Base-by-base conservation (phyloP, 2,113 vertebrate species). In the Galemys pyrenaicus region DNA sequence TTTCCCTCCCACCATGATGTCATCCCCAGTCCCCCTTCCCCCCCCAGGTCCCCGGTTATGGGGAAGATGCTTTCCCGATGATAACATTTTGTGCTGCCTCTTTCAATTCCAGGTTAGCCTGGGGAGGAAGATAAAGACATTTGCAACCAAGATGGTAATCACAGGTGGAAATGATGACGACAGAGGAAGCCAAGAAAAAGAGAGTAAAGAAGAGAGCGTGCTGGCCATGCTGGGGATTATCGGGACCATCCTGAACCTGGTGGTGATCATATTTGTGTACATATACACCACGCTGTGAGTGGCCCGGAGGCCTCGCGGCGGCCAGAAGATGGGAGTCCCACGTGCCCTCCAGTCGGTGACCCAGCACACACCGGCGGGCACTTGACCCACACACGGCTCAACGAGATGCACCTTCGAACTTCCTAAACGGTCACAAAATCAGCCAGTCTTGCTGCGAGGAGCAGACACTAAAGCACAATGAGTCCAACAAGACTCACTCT, bases 251-350 rank as follows among this genome's bases (percentile, higher is more conserved):
- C 98, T 99, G 89, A 99, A 99, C 97, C 98, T 99, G 58, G 98
- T 99, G 5, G 99, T 99, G 91, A 99, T 99, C 93, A 99, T 99
- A 96, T 99, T 99, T 94, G 99, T 99, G 85, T 99, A 99, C 97
- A 99, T 99, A 94, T 99, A 99, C 98, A 99, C 99, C 87, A 99
- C 99, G 0, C 96, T 99, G 97, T 99, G 98, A 98, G 85, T 7
- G 94, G 60, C 85, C 92, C 89, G n/a, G 89, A 85, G 87, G 85
- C 89, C 97, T 92, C 1, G 0, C 58, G 13, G n/a, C 49, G 93
- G 85, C 87, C 30, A 0, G 0, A 2, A 26, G 89, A 74, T 9
- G 3, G 70, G 58, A 56, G 44, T 49, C 94, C 83, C 0, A 39
- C 2, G 87, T 7, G 58, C 12, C 16, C 0, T 1, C 41, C 1